A percentile compares a stretch with the other conserved stretches of the same genome.
Conservation (phyloP, 1,140 invertebrate species). For the Papilio xuthus region DNA sequence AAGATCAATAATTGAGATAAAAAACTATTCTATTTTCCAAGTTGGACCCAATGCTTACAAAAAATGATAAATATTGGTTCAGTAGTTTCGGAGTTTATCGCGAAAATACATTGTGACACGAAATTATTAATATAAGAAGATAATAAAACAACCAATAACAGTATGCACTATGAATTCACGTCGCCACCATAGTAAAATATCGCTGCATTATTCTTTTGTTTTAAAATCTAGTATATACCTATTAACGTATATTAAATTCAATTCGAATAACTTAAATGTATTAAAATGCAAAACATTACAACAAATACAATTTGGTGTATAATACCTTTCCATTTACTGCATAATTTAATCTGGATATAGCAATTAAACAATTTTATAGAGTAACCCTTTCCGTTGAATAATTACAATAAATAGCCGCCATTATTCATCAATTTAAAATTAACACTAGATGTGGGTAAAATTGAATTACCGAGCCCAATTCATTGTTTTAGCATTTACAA, state of each 20-base stretch:
- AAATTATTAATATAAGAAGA: too few species aligned
- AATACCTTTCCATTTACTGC: background rate
- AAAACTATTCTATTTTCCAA: too few species aligned
- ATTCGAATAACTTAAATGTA: background rate
- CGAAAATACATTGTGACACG: too few species aligned
- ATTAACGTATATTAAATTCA: too few species aligned
- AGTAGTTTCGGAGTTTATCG: too few species aligned
- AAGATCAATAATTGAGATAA: too few species aligned
- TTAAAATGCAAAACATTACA: background rate
- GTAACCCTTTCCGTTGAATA: background rate
- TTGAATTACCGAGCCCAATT: slow-evolving; percentile 3
- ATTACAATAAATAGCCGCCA: slow-evolving; percentile 23
- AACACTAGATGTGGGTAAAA: slow-evolving; percentile 20
- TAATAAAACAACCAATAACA: too few species aligned
- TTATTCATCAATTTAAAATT: slow-evolving; percentile 28
- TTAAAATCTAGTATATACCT: too few species aligned
- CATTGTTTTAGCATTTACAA: slow-evolving; percentile 18
- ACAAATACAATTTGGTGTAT: background rate
- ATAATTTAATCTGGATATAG: background rate
- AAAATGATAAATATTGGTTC: too few species aligned
- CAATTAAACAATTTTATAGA: slow-evolving; percentile 20
- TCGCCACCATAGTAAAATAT: too few species aligned
- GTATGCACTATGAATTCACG: too few species aligned
- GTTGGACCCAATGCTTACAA: too few species aligned
- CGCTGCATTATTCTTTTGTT: background rate